Conservation (phyloP, 2,113 vertebrate genomes). For the Periophthalmus modestus region DNA sequence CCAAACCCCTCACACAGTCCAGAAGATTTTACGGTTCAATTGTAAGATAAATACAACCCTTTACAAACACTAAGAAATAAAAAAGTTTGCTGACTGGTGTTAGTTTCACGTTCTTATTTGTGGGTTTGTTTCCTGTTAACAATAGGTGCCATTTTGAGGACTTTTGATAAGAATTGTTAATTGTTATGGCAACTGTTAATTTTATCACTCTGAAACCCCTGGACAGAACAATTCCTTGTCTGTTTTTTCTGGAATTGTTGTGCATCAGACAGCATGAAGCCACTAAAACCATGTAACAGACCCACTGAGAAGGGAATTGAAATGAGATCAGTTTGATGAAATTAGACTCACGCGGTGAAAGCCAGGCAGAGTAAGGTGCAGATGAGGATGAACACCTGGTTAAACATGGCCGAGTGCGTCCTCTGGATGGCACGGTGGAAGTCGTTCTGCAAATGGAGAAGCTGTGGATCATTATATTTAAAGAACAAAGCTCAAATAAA, state of each 20-base stretch:
- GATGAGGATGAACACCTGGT: conserved; percentile 97
- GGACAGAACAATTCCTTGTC: too few relatives aligned
- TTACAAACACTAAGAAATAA: background rate
- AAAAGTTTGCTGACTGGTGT: too few relatives aligned
- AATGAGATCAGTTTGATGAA: too few relatives aligned
- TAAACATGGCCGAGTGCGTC: conserved; percentile 97
- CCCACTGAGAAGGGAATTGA: background rate
- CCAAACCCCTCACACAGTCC: background rate
- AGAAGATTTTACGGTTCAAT: background rate
- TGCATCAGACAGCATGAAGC: background rate
- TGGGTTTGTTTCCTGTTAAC: too few relatives aligned
- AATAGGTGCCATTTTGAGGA: too few relatives aligned
- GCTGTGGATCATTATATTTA: background rate
- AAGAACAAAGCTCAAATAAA: background rate
- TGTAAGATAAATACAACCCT: background rate
- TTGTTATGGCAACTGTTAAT: too few relatives aligned
- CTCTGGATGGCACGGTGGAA: conserved; percentile 95
- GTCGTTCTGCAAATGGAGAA: conserved; percentile 82
- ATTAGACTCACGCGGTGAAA: conserved; percentile 87
- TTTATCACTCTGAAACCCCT: too few relatives aligned
- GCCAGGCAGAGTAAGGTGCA: conserved; percentile 97
- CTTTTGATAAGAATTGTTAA: too few relatives aligned
- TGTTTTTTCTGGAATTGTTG: background rate
- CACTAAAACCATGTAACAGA: background rate
- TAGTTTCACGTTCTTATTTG: too few relatives aligned